Evolutionary conservation across 2,113 vertebrate species (phyloP).

Genomic region (Rattus rattus): DNA sequence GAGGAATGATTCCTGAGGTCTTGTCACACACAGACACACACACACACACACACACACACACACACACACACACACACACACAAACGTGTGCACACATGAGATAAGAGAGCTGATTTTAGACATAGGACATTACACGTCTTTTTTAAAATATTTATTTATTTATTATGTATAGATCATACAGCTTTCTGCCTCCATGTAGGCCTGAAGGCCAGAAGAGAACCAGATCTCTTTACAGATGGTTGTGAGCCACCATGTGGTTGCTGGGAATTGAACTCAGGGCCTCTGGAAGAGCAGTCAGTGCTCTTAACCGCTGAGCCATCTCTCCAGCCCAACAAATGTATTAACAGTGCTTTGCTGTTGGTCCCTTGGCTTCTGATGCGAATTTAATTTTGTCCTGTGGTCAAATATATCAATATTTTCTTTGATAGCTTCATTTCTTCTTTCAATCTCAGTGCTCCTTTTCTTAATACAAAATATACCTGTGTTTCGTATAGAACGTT

Average conservation of each 20-base stretch:
- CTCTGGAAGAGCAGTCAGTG: no score
- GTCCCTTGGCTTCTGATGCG: slow-evolving; percentile 1
- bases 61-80: neutral
- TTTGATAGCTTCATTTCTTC: neutral
- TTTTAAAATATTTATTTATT: no score
- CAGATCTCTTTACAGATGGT: no score
- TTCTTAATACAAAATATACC: neutral
- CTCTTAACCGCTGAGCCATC: no score
- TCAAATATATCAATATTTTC: neutral
- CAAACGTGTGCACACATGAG: neutral
- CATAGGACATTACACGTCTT: neutral
- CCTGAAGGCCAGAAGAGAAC: no score
- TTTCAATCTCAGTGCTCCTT: neutral
- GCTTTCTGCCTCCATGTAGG: no score
- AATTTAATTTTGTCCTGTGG: slow-evolving; percentile 25
- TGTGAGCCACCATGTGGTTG: no score
- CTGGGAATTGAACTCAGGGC: no score
- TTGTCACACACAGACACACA: neutral
- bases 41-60: neutral
- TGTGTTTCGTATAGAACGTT: neutral
- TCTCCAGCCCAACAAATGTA: neutral
- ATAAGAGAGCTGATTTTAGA: neutral
- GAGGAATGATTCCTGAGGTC: neutral
- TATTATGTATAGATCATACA: no score
- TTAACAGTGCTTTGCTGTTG: neutral